A percentile compares a stretch with the other conserved stretches of the same genome.
phyloP scores from a whole-genome alignment of 2,113 vertebrate genomes.

The human (Homo sapiens) region DNA sequence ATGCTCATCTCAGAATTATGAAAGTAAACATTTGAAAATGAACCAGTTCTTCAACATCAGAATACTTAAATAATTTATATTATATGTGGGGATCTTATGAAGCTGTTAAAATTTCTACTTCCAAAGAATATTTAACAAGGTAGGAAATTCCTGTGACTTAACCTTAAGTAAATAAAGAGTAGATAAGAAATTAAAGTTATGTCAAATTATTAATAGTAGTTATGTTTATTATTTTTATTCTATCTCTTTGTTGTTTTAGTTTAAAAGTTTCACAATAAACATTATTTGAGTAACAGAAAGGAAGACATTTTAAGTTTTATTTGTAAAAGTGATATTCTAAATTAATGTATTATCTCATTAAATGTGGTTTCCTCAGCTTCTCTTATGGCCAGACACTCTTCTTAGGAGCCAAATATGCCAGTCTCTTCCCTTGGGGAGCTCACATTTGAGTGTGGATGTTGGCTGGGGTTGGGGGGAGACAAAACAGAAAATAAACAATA shows the following conservation, averaged over 20 bases:
- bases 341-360: neutral
- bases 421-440: rapidly evolving
- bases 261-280: neutral
- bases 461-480: rapidly evolving
- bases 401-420: rapidly evolving
- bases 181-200: neutral
- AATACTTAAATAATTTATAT: neutral
- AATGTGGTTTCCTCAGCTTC: neutral
- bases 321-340: neutral
- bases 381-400: neutral
- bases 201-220: neutral
- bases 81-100: neutral
- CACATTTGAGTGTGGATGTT: no score
- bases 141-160: neutral
- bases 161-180: neutral
- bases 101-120: neutral
- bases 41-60: neutral
- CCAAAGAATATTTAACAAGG: neutral
- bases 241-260: neutral
- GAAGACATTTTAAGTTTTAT: neutral
- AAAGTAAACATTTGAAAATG: slow-evolving; percentile 18
- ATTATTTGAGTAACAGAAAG: neutral
- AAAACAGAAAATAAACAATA: neutral
- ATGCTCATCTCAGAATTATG: neutral
- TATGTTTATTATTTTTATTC: neutral